phyloP scores from a whole-genome alignment of 2,113 vertebrate genomes.

The Deroptyus accipitrinus region DNA sequence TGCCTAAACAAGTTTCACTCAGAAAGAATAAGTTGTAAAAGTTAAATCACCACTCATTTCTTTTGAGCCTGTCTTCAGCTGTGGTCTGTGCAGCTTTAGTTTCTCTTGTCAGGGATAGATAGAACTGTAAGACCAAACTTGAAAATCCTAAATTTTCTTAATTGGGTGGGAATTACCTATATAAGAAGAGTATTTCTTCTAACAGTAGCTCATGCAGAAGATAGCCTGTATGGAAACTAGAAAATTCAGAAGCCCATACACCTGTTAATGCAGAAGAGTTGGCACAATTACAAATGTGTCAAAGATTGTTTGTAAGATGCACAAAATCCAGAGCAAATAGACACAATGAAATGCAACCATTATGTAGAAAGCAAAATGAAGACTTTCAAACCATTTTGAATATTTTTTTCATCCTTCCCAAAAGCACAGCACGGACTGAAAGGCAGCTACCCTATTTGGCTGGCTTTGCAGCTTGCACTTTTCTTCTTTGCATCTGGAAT shows the following conservation, averaged over 20 bases:
- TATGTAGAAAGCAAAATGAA: background rate
- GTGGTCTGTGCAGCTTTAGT: constrained; percentile 41
- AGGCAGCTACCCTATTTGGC: background rate
- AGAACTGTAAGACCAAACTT: background rate
- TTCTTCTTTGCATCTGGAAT: constrained; percentile 6
- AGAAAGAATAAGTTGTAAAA: constrained; percentile 68
- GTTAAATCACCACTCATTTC: constrained; percentile 45
- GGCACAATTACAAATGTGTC: background rate
- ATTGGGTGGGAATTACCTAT: background rate
- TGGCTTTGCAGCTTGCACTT: background rate
- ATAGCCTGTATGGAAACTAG: background rate
- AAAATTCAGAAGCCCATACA: background rate
- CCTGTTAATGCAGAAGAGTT: background rate
- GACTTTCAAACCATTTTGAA: background rate
- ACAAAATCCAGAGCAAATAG: background rate
- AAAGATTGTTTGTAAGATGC: background rate
- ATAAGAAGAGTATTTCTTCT: background rate
- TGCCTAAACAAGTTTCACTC: constrained; percentile 64
- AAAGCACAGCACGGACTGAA: background rate
- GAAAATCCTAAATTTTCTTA: background rate
- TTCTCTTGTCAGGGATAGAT: background rate
- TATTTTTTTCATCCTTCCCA: background rate
- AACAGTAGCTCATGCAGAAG: background rate
- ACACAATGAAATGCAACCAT: background rate
- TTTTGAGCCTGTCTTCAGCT: constrained; percentile 62